phyloP scores from a whole-genome alignment of 1,140 invertebrate genomes.

The Neodiprion lecontei region DNA sequence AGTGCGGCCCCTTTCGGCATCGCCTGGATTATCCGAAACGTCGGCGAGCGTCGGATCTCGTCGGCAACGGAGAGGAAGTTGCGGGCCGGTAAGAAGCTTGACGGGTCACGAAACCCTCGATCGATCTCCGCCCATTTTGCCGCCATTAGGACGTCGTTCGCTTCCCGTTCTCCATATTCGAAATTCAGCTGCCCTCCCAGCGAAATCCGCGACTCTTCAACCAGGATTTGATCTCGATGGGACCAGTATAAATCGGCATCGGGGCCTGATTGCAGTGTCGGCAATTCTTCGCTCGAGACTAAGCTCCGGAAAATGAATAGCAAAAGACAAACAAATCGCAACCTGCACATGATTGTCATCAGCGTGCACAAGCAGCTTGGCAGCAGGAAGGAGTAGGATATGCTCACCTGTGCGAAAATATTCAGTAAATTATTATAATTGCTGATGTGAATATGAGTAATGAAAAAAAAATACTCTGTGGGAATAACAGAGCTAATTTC shows the following conservation, averaged over 20 bases:
- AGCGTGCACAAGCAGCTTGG: too few relatives aligned
- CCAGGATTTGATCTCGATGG: not conserved
- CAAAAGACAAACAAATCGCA: too few relatives aligned
- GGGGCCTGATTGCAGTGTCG: not conserved
- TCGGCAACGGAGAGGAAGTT: slow-evolving; percentile 73
- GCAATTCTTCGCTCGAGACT: not conserved
- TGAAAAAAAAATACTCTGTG: too few relatives aligned
- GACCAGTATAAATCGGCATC: not conserved
- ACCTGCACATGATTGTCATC: too few relatives aligned
- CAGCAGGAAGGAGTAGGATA: too few relatives aligned
- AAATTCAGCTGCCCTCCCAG: slow-evolving; percentile 64
- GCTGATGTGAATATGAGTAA: too few relatives aligned
- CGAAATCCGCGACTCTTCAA: not conserved
- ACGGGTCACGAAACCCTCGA: slow-evolving; percentile 62
- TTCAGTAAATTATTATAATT: too few relatives aligned
- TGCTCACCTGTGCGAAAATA: too few relatives aligned
- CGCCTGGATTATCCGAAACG: slow-evolving; percentile 73
- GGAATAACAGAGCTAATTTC: too few relatives aligned
- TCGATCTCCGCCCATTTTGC: slow-evolving; percentile 68
- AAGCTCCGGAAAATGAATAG: too few relatives aligned
- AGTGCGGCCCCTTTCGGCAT: slow-evolving; percentile 78
- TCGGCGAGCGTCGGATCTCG: slow-evolving; percentile 69
- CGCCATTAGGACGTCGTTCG: slow-evolving; percentile 72
- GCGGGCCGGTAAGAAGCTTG: slow-evolving; percentile 67
- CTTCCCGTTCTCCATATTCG: slow-evolving; percentile 63